These are phyloP conservation scores for Megalurothrips usitatus DNA, from an alignment of 2,888 invertebrate species.

Conservation along the genomic window DNA sequence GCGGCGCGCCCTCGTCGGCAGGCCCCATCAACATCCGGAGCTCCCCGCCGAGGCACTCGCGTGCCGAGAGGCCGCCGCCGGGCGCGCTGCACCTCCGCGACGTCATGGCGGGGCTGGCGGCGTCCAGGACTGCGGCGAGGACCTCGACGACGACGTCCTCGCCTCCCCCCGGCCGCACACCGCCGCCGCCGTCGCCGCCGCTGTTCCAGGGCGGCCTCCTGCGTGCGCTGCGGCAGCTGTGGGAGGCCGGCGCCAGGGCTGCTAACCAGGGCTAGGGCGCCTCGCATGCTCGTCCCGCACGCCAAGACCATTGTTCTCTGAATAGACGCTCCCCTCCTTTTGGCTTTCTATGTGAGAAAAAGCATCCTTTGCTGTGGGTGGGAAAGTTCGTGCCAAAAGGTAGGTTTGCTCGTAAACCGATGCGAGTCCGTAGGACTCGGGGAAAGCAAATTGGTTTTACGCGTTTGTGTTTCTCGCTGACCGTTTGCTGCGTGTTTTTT, in stretches of 20 bases:
- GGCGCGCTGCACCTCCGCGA: not conserved
- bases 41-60: not conserved
- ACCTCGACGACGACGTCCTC: not conserved
- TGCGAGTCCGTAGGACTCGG: no score
- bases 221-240: not conserved
- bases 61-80: not conserved
- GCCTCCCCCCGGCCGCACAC: not conserved
- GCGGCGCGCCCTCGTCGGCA: no score
- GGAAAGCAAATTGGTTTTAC: no score
- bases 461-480: no score
- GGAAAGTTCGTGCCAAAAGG: no score
- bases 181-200: not conserved
- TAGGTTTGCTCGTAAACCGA: no score
- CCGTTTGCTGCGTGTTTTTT: no score
- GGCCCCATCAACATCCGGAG: no score
- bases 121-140: not conserved
- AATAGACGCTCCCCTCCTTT: no score
- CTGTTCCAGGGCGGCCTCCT: not conserved
- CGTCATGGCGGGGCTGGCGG: not conserved
- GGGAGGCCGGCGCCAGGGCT: conserved; percentile 6
- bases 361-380: no score
- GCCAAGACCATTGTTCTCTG: no score
- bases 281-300: not conserved
- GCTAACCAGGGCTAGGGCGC: not conserved
- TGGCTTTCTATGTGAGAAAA: no score